These are phyloP conservation scores for Fringilla coelebs DNA, from an alignment of 2,797 vertebrate species.

Conservation along the genomic window DNA sequence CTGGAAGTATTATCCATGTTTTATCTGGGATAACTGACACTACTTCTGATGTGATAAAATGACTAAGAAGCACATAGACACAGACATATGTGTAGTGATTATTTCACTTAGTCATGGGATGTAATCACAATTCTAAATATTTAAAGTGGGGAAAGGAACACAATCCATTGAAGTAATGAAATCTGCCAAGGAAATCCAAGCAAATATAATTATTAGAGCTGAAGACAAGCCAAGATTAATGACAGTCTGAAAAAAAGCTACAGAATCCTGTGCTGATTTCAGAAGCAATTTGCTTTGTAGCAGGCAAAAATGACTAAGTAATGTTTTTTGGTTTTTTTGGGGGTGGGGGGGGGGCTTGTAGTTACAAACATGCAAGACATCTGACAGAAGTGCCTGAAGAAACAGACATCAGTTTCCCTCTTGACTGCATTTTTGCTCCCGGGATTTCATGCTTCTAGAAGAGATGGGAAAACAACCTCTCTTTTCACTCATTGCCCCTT, in stretches of 20 bases:
- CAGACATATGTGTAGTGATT: neutral
- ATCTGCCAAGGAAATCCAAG: slow-evolving; percentile 9
- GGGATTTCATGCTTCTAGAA: neutral
- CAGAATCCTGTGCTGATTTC: neutral
- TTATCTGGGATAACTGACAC: neutral
- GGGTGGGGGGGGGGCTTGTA: neutral
- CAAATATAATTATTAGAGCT: slow-evolving; percentile 20
- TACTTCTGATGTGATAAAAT: neutral
- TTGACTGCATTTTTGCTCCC: neutral
- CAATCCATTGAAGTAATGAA: slow-evolving; percentile 11
- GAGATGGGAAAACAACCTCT: neutral
- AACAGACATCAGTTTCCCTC: neutral
- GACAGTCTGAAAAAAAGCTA: neutral
- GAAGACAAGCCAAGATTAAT: slow-evolving; percentile 23
- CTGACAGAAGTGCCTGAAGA: neutral
- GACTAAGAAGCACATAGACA: neutral
- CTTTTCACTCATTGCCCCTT: neutral
- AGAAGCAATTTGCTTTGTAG: neutral
- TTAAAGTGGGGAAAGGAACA: neutral
- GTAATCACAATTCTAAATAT: neutral
- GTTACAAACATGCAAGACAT: neutral
- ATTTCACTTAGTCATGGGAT: neutral
- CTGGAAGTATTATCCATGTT: neutral
- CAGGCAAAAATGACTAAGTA: neutral
- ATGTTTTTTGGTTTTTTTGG: neutral